Evolutionary conservation across 2,888 invertebrate genomes (phyloP), one percentile per base, ranked within the genome.

Genomic region (Cheilosia grossa): DNA sequence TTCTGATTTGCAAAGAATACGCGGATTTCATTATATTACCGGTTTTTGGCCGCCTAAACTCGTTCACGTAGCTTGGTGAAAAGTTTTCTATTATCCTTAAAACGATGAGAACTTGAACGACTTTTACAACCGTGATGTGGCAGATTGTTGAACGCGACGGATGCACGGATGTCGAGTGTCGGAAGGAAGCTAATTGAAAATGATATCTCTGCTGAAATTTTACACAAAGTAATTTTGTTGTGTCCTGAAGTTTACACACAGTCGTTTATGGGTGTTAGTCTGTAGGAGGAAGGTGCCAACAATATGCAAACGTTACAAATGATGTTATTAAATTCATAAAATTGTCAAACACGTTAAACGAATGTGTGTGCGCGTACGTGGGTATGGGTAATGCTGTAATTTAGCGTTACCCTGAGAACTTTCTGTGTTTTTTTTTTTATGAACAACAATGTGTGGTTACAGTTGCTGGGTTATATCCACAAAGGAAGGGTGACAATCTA

Each of bases 171-270:
- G 63, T 63, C 67, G 49, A 47, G 37, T 74, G 64, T 64, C 69
- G 83, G 83, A 83, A 83, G 83, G 80, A 70, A 75, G 59, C 64
- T 83, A 83, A 83, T 80, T 80, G 83, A 83, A 83, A 80, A 80
- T 83, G 75, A 64, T 80, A 53, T 80, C 80, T 53, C 74, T 53
- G 21, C 54, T 69, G 74, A 75, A 83, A 79, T 73, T 79, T 63
- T 37, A 63, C 82, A 58, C 63, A 79, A 82, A 59, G 56, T 67
- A 61, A 67, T 63, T 67, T 21, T 67, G 67, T 78, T 78, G 72
- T 54, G 49, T 78, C 64, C 59, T 82, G 61, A n/a, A 66, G 40
- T 66, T 73, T 64, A 13, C 59, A 15, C 13, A 17, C 30, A 27
- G 40, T 42, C n/a, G 10, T 37, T 33, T 56, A 24, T 56, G 27